Conservation (phyloP, 2,797 vertebrate species). For the Lophius americanus region DNA sequence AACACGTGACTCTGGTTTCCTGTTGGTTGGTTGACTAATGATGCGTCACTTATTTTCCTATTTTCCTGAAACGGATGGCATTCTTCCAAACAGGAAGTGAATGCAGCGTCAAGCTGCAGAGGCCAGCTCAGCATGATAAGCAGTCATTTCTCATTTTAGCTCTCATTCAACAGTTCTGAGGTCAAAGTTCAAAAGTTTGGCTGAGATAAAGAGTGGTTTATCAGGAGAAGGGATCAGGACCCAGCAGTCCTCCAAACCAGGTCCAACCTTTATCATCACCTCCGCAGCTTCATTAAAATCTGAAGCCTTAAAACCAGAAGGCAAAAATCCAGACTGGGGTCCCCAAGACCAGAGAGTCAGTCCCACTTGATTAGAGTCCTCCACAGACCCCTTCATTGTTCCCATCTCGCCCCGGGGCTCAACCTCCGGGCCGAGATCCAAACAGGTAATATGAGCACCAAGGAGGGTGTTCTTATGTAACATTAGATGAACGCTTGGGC, state of each 20-base stretch:
- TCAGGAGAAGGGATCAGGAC: not conserved
- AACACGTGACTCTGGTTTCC: constrained; percentile 8
- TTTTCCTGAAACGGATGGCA: not conserved
- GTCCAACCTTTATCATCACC: too few relatives aligned
- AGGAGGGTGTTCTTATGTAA: not conserved
- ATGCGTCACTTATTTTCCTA: constrained; percentile 3
- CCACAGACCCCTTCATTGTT: constrained; percentile 39
- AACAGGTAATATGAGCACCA: not conserved
- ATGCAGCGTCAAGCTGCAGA: not conserved
- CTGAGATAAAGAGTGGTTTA: not conserved
- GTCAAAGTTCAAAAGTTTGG: not conserved
- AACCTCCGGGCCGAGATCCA: constrained; percentile 8
- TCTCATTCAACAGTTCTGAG: not conserved
- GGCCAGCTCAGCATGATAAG: not conserved
- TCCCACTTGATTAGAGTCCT: constrained; percentile 40
- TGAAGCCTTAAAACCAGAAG: not conserved
- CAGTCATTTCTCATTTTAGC: not conserved
- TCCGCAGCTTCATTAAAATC: not conserved
- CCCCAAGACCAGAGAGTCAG: constrained; percentile 1
- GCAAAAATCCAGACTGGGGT: constrained; percentile 8
- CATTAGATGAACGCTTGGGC: not conserved
- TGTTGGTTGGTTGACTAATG: constrained; percentile 6
- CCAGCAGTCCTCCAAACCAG: not conserved
- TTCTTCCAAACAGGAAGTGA: constrained; percentile 45
- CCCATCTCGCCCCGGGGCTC: constrained; percentile 34